Evolutionary conservation across 2,888 invertebrate species (phyloP), one percentile per base, ranked within the genome.

Genomic region (Tillus elongatus): DNA sequence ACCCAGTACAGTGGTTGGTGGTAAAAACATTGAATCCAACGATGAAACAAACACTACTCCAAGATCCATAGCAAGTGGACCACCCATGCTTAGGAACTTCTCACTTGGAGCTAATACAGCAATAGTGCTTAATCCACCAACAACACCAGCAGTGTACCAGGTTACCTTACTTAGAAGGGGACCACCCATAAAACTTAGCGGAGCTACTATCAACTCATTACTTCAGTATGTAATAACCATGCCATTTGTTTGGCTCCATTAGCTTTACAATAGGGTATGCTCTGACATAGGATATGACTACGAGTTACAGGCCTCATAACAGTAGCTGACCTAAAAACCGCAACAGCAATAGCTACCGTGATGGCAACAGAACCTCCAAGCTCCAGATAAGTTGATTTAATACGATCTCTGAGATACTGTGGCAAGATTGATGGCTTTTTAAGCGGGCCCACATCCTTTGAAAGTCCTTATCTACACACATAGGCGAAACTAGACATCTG

Each of bases 31-130:
- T 41, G 82, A 73, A 58, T 92, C 97, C 38, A 98, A 58, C 0
- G 91, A 90, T 9, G 96, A 86, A 13, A 84, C 91, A 63, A 97
- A 90, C 4, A 98, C 95, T 3, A 91, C 82, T 30, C 96, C 97
- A 13, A 98, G 70, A 3, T 96, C 97, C 75, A 96, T 89, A 2
- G 92, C 93, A 19, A 98, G 71, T 0, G 97, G 95, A 3, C 90
- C 97, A 37, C 90, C 90, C 89, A 95, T 89, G 58, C 82, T 83
- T 33, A 98, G 70, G 67, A 98, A 98, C 62, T 92, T 90, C 51
- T 97, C 96, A 59, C 88, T 93, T 2, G 97, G 98, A 2, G 97
- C 97, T 69, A 93, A 96, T 31, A 87, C 79, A 2, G 97, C 96
- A 28, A 97, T 75, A 2, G 92, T 78, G 39, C 95, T 93, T 33